Percentiles rank a stretch among this genome's conserved stretches.
These are phyloP conservation scores for Ifrita kowaldi DNA, from an alignment of 2,113 vertebrate genomes.

Conservation along the genomic window DNA sequence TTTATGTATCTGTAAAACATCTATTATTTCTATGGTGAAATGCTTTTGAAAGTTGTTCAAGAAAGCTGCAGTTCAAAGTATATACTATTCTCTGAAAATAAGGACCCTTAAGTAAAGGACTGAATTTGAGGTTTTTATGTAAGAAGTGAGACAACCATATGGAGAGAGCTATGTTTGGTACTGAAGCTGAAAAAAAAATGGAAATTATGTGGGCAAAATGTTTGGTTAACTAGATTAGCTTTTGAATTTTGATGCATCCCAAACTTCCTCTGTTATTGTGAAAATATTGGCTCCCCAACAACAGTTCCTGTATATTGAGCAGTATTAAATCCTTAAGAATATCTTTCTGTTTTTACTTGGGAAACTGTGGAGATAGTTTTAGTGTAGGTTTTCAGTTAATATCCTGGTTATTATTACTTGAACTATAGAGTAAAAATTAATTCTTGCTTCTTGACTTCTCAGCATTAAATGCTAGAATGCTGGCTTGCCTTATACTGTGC, in stretches of 20 bases:
- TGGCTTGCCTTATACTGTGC: neutral
- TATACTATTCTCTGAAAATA: neutral
- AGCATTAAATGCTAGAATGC: neutral
- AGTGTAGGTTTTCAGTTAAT: slow-evolving; percentile 4
- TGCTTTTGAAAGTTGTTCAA: neutral
- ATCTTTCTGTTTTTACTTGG: neutral
- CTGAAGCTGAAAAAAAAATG: neutral
- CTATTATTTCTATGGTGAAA: neutral
- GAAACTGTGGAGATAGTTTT: neutral
- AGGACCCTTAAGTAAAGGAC: neutral
- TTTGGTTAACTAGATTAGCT: neutral
- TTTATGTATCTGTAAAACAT: neutral
- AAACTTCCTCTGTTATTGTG: neutral
- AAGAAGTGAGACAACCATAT: neutral
- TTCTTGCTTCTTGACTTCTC: neutral
- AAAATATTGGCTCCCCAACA: neutral
- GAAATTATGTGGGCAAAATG: neutral
- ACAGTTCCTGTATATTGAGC: neutral
- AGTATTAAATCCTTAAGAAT: neutral
- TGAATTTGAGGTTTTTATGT: neutral
- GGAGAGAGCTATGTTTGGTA: neutral
- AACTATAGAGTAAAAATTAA: slow-evolving; percentile 13
- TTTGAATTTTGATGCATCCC: neutral
- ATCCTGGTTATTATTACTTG: neutral
- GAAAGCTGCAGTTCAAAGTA: neutral